A percentile compares a stretch with the other conserved stretches of the same genome.
Evolutionary conservation across 2,888 invertebrate species (phyloP).

Genomic region (Nemapogon koenigi): DNA sequence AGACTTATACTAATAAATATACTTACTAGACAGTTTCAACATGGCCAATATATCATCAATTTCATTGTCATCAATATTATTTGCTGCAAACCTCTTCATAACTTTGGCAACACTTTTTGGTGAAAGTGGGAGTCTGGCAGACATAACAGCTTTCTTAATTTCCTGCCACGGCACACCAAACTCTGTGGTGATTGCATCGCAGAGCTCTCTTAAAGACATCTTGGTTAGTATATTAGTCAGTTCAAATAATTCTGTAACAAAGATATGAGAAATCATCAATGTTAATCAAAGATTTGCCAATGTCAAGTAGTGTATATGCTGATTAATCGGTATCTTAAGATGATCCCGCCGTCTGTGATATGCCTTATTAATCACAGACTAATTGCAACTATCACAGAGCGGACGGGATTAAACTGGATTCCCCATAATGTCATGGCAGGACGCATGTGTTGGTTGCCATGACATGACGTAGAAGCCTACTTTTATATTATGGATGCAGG

Average conservation of each 20-base stretch:
- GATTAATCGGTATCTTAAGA: no score
- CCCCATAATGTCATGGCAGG: no score
- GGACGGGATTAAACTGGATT: no score
- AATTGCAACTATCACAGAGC: no score
- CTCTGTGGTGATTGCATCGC: constrained; percentile 29
- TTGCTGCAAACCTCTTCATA: constrained; percentile 27
- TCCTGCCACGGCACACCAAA: constrained; percentile 39
- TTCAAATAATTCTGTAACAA: constrained; percentile 28
- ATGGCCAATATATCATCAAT: constrained; percentile 28
- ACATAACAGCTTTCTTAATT: constrained; percentile 27
- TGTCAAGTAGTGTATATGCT: no score
- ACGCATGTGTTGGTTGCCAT: no score
- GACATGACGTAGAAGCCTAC: no score
- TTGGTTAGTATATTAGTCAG: constrained; percentile 30
- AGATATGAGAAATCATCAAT: no score
- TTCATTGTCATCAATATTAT: constrained; percentile 25
- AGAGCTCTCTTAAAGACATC: constrained; percentile 32
- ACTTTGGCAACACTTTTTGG: constrained; percentile 33
- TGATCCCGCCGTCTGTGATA: no score
- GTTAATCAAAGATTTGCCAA: no score
- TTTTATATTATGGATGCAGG: no score
- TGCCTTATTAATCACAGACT: no score
- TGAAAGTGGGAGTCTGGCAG: constrained; percentile 32
- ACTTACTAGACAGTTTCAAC: constrained; percentile 33
- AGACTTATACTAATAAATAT: neutral